Evolutionary conservation across 2,888 invertebrate genomes (phyloP), one percentile per base, ranked within the genome.

Genomic region (Pocota personata): DNA sequence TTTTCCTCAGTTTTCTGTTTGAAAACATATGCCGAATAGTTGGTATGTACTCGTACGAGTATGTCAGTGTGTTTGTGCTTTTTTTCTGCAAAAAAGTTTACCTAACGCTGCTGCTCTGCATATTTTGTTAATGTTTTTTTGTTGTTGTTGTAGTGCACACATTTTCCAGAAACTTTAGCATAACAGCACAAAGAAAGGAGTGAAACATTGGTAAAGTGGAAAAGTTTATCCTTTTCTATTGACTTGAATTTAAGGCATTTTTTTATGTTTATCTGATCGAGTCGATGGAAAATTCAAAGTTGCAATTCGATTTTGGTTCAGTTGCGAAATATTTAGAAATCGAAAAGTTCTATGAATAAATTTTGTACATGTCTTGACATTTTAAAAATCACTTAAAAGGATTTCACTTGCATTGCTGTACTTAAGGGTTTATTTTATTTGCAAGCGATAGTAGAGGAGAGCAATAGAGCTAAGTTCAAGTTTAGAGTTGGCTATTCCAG

Each of bases 141-240:
- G n/a, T n/a, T 64, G 14, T 46, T 24, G 24, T 24, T 35, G 43
- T 43, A 30, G 14, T 12, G 14, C 24, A 35, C 30, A 52, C 6
- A 46, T 60, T 78, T 77, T 77, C 8, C 24, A 30, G 19, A 50
- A 57, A 78, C 67, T 78, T 43, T 19, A 66, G 37, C 37, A 46
- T 50, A 80, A 58, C 72, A 62, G 72, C 24, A 67, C 30, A 57
- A 75, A 57, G 48, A 75, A 75, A 69, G 30, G 40, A 64, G 64
- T 75, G 66, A 52, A 79, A 84, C 84, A 84, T 80, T 80, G 84
- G 24, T 71, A 80, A 80, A 84, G 84, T 80, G 84, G 84, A 79
- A 84, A 84, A 84, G 75, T 84, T 84, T 62, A 80, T 75, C 84
- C 80, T 75, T 69, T 69, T 55, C 50, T 75, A 84, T 80, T 80